These are phyloP conservation scores for Sus cebifrons DNA, from an alignment of 2,797 vertebrate genomes.

Conservation along the genomic window DNA sequence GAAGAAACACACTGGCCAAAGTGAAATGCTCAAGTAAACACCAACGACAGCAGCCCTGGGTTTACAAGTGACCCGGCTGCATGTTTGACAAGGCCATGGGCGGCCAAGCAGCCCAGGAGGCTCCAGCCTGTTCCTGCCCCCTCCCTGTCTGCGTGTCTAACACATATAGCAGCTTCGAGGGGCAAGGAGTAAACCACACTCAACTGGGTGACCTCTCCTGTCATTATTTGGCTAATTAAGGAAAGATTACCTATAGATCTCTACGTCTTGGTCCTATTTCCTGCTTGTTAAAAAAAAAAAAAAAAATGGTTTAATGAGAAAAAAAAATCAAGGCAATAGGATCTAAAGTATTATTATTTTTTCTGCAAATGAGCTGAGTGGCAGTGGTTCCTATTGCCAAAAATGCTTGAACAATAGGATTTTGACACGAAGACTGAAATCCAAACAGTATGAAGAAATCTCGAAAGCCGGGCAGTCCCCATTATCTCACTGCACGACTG, in stretches of 20 bases:
- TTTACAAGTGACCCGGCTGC: not conserved
- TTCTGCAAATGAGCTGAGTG: slow-evolving; percentile 63
- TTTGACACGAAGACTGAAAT: slow-evolving; percentile 81
- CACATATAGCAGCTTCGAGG: not conserved
- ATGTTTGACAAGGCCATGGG: not conserved
- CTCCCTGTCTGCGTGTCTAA: not conserved
- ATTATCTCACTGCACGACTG: slow-evolving; percentile 80
- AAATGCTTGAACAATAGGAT: slow-evolving; percentile 77
- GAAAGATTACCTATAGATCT: slow-evolving; percentile 60
- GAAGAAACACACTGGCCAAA: not conserved
- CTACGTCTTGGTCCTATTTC: slow-evolving; percentile 35
- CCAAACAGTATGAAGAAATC: slow-evolving; percentile 85
- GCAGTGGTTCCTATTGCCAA: slow-evolving; percentile 67
- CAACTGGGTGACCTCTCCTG: not conserved
- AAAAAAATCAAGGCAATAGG: slow-evolving; percentile 61
- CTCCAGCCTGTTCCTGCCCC: not conserved
- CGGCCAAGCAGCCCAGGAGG: not conserved
- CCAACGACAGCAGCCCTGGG: not conserved
- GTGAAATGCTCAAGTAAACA: slow-evolving; percentile 61
- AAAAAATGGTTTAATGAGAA: slow-evolving; percentile 59
- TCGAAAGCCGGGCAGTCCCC: slow-evolving; percentile 64
- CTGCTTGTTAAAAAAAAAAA: slow-evolving; percentile 55
- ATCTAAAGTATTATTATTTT: slow-evolving; percentile 65
- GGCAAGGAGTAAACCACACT: not conserved
- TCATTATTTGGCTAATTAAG: slow-evolving; percentile 67